Conservation (phyloP, 2,797 vertebrate genomes). For the Coilia nasus region DNA sequence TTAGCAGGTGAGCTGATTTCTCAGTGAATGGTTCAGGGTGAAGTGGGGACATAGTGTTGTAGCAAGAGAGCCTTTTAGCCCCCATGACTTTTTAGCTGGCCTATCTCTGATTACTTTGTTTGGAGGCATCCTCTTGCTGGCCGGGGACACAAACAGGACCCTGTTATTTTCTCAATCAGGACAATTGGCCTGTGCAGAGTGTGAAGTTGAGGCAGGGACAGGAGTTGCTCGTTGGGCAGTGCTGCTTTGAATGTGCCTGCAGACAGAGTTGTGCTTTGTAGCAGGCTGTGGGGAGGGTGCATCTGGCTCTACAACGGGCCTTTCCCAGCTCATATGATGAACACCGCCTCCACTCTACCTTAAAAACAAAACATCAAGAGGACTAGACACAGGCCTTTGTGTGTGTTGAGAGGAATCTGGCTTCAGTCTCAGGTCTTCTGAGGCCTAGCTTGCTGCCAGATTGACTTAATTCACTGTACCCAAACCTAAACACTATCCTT, state of each 20-base stretch:
- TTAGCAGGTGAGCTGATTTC: not conserved
- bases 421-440: constrained; percentile 2
- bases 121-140: not conserved
- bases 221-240: not conserved
- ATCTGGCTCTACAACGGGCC: not conserved
- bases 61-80: not conserved
- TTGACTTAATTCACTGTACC: constrained; percentile 22
- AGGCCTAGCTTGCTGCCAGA: constrained; percentile 16
- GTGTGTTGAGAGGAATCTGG: constrained; percentile 11
- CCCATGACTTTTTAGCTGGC: not conserved
- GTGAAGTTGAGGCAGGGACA: not conserved
- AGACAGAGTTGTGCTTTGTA: constrained; percentile 6
- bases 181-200: not conserved
- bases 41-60: not conserved
- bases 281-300: not conserved
- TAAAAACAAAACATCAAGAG: constrained; percentile 7
- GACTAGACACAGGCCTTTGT: constrained; percentile 1
- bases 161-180: not conserved
- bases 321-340: constrained; percentile 22
- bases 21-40: not conserved
- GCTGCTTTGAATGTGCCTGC: not conserved
- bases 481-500: constrained; percentile 2
- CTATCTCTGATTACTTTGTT: not conserved
- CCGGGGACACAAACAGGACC: not conserved
- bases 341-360: constrained; percentile 2